A percentile compares a stretch with the other conserved stretches of the same genome.
Conservation (phyloP, 2,797 vertebrate genomes). For the Myripristis jacobus region DNA sequence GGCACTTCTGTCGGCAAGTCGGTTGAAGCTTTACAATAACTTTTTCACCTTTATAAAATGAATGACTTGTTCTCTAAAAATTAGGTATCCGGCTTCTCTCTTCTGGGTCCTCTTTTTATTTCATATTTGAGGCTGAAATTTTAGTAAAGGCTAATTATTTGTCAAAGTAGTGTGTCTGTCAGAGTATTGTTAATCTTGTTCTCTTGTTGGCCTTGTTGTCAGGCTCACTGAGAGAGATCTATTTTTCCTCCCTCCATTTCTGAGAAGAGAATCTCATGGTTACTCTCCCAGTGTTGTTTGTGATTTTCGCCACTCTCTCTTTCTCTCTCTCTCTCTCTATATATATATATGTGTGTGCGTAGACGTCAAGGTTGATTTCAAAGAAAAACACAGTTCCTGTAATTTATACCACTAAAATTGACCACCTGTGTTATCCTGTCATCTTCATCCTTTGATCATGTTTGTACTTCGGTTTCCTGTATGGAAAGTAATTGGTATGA, state of each 20-base stretch:
- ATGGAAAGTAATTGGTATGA: conserved; percentile 1
- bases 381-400: neutral
- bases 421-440: neutral
- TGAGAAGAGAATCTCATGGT: neutral
- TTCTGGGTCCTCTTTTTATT: neutral
- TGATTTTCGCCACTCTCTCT: neutral
- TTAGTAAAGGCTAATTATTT: no score
- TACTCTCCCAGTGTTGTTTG: neutral
- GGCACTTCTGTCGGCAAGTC: neutral
- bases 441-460: neutral
- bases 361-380: conserved; percentile 3
- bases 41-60: neutral
- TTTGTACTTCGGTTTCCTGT: neutral
- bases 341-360: no score
- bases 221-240: conserved; percentile 1
- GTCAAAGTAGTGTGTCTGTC: no score
- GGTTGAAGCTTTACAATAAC: conserved; percentile 4
- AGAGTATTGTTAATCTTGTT: neutral
- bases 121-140: no score
- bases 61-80: neutral
- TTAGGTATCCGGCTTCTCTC: neutral
- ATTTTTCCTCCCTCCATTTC: neutral
- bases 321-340: no score
- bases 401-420: neutral
- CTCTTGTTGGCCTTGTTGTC: conserved; percentile 6